Evolutionary conservation across 1,140 invertebrate species (phyloP), one percentile per base, ranked within the genome.

Genomic region (Camponotus pennsylvanicus): DNA sequence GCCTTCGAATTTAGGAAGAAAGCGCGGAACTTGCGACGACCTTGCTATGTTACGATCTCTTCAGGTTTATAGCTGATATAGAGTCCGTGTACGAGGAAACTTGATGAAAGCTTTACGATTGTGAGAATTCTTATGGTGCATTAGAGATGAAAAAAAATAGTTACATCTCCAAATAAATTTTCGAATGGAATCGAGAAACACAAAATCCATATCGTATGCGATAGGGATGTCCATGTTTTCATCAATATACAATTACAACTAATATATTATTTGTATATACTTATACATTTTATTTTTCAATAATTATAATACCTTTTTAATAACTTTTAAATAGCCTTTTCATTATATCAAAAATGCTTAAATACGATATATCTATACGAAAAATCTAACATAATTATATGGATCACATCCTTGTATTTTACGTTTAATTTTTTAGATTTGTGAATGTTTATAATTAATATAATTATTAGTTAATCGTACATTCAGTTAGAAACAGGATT

Each of bases 51-150:
- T 85, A 88, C 75, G 64, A 80, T 52, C 88, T 85, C 85, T 85
- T 90, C 77, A 61, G 70, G 78, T 90, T 90, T 90, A 90, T 88
- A 34, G 86, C 76, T 89, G 80, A 89, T 90, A 89, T 64, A 75
- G 59, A 63, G n/a, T 21, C 13, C 80, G 21, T 57, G 85, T 77
- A 79, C 66, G 61, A 73, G 57, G 45, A 78, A 71, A 87, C 37
- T 45, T 86, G 82, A 90, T 85, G 86, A 90, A 78, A 90, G 77
- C 73, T 90, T 90, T 90, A 90, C 71, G 89, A 90, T 86, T 88
- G 79, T 90, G 71, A 55, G 85, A 89, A 89, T 77, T 59, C 69
- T 87, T 83, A 37, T 37, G 13, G 55, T 49, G 34, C 37, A 40
- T 61, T 45, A 61, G 80, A 21, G 37, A 82, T 21, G 52, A 71